These are phyloP conservation scores for Zosterops japonicus DNA, from an alignment of 2,113 vertebrate species.

Conservation along the genomic window DNA sequence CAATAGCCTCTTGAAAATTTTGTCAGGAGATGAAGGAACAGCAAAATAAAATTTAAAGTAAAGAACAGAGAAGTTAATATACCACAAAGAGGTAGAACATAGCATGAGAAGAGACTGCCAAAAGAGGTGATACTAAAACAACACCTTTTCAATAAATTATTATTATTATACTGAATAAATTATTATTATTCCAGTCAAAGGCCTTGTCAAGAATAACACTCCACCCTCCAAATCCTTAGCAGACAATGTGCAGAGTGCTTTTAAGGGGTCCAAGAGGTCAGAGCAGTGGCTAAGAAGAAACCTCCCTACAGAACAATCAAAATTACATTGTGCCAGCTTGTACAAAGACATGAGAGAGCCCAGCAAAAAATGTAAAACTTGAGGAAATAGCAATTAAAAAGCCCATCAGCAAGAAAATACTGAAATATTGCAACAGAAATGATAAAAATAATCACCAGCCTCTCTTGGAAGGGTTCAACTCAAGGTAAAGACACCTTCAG, in stretches of 20 bases:
- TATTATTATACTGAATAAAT: neutral
- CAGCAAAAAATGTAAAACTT: neutral
- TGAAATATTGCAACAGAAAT: neutral
- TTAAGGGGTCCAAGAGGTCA: neutral
- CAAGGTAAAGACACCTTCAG: neutral
- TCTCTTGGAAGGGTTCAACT: neutral
- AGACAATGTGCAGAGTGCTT: neutral
- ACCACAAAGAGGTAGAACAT: neutral
- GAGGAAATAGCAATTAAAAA: neutral
- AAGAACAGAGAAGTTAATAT: neutral
- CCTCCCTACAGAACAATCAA: neutral
- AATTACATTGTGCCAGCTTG: neutral
- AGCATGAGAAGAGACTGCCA: neutral
- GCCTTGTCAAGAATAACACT: neutral
- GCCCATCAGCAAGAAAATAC: neutral
- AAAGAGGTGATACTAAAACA: neutral
- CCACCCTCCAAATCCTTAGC: neutral
- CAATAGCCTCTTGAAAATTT: neutral
- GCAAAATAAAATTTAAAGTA: neutral
- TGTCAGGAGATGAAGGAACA: neutral
- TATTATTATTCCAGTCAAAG: neutral
- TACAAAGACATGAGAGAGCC: neutral
- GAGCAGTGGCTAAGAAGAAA: neutral
- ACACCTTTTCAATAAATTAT: neutral
- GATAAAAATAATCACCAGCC: neutral